Evolutionary conservation across 2,113 vertebrate species (phyloP).

Genomic region (Apeltes quadracus): DNA sequence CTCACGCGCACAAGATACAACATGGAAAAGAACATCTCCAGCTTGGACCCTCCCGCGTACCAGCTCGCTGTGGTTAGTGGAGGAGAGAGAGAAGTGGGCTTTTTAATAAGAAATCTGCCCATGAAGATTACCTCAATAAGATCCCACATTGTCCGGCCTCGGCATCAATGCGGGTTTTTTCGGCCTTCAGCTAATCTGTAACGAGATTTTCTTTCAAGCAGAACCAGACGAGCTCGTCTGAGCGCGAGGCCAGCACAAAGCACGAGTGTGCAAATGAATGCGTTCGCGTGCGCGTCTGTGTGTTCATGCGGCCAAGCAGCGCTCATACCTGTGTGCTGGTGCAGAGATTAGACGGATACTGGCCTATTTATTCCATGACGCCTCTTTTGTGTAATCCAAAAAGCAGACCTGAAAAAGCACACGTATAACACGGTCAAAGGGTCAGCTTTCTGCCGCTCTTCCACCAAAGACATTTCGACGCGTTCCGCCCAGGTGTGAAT

Average conservation of each 20-base stretch:
- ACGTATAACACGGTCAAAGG: no score
- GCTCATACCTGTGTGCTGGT: background rate
- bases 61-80: conserved; percentile 6
- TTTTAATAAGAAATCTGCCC: conserved; percentile 41
- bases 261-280: no score
- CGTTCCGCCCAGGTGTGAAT: background rate
- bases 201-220: conserved; percentile 64
- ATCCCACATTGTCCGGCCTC: conserved; percentile 36
- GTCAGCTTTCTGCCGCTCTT: background rate
- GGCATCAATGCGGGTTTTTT: conserved; percentile 55
- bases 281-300: background rate
- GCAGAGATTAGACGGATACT: background rate
- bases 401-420: conserved; percentile 6
- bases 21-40: background rate
- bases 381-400: conserved; percentile 24
- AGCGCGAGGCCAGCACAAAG: no score
- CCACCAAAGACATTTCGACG: background rate
- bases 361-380: conserved; percentile 14
- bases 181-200: conserved; percentile 59
- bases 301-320: background rate
- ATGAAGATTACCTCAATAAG: conserved; percentile 28
- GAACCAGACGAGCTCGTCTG: no score
- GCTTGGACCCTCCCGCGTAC: background rate
- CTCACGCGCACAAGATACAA: background rate
- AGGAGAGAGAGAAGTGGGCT: background rate